phyloP scores from a whole-genome alignment of 2,797 vertebrate species.

The Acipenser ruthenus region DNA sequence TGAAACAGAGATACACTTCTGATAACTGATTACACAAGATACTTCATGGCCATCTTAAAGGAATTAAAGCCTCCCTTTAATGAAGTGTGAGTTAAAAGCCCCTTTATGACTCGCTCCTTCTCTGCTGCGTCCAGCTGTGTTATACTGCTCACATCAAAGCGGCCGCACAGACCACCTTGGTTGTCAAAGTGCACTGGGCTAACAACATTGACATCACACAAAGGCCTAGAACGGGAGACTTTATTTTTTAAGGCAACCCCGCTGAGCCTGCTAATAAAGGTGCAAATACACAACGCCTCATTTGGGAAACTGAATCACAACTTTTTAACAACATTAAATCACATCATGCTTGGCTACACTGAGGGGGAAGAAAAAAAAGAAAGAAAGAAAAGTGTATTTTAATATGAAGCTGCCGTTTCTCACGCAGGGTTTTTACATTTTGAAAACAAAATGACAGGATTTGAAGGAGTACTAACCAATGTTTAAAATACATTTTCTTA shows the following conservation, averaged over 20 bases:
- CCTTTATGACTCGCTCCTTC: conserved; percentile 20
- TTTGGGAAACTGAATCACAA: background rate
- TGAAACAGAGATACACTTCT: conserved; percentile 47
- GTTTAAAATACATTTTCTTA: too few species aligned
- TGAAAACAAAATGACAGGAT: too few species aligned
- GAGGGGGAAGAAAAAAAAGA: background rate
- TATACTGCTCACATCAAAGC: conserved; percentile 19
- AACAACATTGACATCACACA: conserved; percentile 11
- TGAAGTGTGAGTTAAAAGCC: conserved; percentile 13
- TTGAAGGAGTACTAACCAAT: too few species aligned
- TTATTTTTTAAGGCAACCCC: conserved; percentile 1
- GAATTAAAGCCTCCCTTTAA: conserved; percentile 35
- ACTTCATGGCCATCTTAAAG: conserved; percentile 32
- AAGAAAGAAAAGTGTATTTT: too few species aligned
- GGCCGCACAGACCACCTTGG: conserved; percentile 7
- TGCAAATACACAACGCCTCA: conserved; percentile 12
- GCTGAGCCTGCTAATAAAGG: conserved; percentile 9
- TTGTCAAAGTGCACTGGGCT: background rate
- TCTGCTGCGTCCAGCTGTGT: conserved; percentile 15
- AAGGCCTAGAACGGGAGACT: conserved; percentile 5
- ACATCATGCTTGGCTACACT: background rate
- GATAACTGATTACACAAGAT: conserved; percentile 58
- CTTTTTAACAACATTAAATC: conserved; percentile 2
- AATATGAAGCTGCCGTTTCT: too few species aligned
- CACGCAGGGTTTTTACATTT: too few species aligned